Conservation (phyloP, 2,797 vertebrate species). For the Tapirus indicus region DNA sequence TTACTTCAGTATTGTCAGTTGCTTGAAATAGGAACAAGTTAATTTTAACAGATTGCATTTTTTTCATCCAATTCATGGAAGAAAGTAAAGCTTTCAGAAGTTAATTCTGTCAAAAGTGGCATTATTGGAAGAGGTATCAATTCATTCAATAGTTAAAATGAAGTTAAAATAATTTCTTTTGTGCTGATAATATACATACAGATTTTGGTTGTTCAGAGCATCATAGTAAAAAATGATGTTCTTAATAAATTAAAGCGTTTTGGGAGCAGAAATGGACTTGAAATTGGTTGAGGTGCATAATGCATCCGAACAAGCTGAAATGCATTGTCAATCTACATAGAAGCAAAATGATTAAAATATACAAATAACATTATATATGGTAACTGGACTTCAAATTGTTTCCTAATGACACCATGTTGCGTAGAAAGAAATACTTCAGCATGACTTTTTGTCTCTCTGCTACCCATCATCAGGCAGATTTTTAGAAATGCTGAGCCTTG, state of each 20-base stretch:
- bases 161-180: constrained; percentile 10
- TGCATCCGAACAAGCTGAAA: not conserved
- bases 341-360: not conserved
- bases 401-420: not conserved
- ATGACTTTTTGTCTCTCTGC: not conserved
- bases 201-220: not conserved
- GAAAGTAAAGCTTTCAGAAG: constrained; percentile 16
- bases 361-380: not conserved
- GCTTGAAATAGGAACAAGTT: constrained; percentile 4
- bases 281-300: not conserved
- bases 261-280: not conserved
- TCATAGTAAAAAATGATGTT: not conserved
- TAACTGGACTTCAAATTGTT: not conserved
- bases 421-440: not conserved
- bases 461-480: not conserved
- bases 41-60: constrained; percentile 22
- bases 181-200: not conserved
- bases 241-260: constrained; percentile 15
- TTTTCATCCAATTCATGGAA: constrained; percentile 11
- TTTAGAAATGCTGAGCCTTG: constrained; percentile 18
- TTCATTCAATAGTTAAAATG: not conserved
- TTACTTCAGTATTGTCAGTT: not conserved
- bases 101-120: constrained; percentile 31
- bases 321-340: not conserved
- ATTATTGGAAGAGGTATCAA: not conserved